Base-by-base conservation (phyloP, 2,888 invertebrate genomes). In the Drosophila meridiana region DNA sequence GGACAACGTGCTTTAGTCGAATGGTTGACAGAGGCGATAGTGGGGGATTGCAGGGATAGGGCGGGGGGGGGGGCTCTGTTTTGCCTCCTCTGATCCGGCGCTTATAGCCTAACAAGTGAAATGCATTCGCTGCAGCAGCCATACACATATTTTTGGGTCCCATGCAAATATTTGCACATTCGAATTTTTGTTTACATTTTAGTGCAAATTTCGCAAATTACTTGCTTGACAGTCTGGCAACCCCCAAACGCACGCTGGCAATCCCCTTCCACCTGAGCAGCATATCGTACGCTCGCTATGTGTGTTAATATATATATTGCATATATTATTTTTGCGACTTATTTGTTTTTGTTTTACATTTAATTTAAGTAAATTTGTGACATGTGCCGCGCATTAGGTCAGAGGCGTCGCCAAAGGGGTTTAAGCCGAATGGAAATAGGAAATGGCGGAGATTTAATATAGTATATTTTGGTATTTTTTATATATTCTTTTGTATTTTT, bases 131-230 rank as follows among this genome's bases (percentile, higher is more conserved):
- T 45, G 69, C 70, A 76, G 82, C 82, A 83, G 20, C 20, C 76
- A 42, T 26, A n/a, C n/a, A 67, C 82, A 83, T 76, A 74, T 86
- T 81, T 82, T 76, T 75, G 65, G 76, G 77, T 55, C 75, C 77
- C 76, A 74, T 82, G 80, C 74, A 90, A 83, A 87, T 87, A 87
- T 83, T 89, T 89, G 78, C 72, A 73, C 68, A 76, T 80, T 69
- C 74, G 71, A 76, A 88, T 81, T 78, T 84, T 82, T 84, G 90
- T 79, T 83, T 84, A 79, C 84, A 90, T 90, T 90, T 86, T 79
- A 82, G 83, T 76, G 76, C 87, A 84, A 83, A 90, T 90, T 87
- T 80, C 63, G 77, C 77, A 82, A 90, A 90, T 85, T 87, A 82
- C 82, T 86, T 68, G 69, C 72, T 71, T 69, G 40, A 73, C 71